Evolutionary conservation across 92 coral and sea anemone species (phyloP), one percentile per base, ranked within the genome.

Genomic region (Hydrozoanthus gracilis): DNA sequence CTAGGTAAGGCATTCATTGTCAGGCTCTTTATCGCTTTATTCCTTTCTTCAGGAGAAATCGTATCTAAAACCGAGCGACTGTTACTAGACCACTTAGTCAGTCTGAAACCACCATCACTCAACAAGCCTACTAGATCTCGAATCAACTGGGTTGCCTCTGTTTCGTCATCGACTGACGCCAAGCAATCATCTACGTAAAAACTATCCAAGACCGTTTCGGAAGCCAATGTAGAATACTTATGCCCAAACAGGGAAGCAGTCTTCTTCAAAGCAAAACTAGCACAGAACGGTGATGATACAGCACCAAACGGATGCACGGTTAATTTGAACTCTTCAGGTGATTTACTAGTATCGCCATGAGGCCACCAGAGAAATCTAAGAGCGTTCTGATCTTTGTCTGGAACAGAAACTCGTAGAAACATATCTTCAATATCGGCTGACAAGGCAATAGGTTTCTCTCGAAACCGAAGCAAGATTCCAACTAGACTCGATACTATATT

Each of bases 61-160:
- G 83, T 9, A 65, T 77, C 66, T 49, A 77, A 6, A 44, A 77
- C 83, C 2, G 27, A 5, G 3, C 83, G 61, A 44, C 83, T 77
- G 54, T 77, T 77, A 77, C 83, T 77, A 7, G 83, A 3, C 83
- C 83, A 77, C 55, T 77, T 77, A 2, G 83, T 77, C 45, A 77
- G 66, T n/a, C 64, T 48, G 64, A 77, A 77, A 4, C 83, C 83
- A 2, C 83, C 83, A 51, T 77, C 62, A 45, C 66, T 77, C 66
- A 77, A 67, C 17, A 77, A 65, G 12, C 66, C 17, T 65, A 51
- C 44, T 65, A 77, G 13, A 3, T 77, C 66, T 13, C 52, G 10
- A 5, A 65, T 67, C 20, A 77, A 45, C 2, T 48, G 44, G 5
- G 7, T 77, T 14, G 83, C 83, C 6, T 77, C 83, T 49, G 83